Evolutionary conservation across 2,888 invertebrate genomes (phyloP).

Genomic region (Tenthredo distinguenda): DNA sequence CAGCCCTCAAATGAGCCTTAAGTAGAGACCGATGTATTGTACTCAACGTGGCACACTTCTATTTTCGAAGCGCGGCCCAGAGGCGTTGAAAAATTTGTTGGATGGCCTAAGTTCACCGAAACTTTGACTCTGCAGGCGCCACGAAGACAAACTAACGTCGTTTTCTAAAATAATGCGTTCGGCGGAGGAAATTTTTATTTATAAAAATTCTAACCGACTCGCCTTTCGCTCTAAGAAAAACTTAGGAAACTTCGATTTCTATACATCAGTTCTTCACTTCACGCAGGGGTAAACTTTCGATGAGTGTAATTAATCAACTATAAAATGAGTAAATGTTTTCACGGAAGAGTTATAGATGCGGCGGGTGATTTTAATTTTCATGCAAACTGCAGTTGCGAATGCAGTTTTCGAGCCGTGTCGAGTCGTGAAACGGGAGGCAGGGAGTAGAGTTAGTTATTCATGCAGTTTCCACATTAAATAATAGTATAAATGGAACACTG

Average conservation of each 20-base stretch:
- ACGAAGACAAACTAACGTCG: slow-evolving; percentile 48
- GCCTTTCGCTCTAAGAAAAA: neutral
- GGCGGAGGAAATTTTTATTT: neutral
- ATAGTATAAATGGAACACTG: slow-evolving; percentile 8
- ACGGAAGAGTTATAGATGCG: neutral
- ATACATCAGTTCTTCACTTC: neutral
- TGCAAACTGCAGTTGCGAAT: neutral
- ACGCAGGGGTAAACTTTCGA: neutral
- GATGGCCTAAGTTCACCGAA: slow-evolving; percentile 22
- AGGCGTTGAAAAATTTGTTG: slow-evolving; percentile 52
- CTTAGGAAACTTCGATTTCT: neutral
- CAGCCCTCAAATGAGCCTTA: slow-evolving; percentile 65
- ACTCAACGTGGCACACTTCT: slow-evolving; percentile 51
- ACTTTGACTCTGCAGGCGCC: slow-evolving; percentile 35
- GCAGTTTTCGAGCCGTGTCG: neutral
- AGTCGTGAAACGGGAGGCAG: slow-evolving; percentile 1
- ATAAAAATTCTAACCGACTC: neutral
- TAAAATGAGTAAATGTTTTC: neutral
- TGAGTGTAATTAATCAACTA: neutral
- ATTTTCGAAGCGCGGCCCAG: slow-evolving; percentile 41
- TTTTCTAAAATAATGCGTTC: slow-evolving; percentile 11
- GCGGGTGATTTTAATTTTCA: neutral
- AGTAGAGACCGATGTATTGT: slow-evolving; percentile 59
- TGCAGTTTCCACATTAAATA: slow-evolving; percentile 27
- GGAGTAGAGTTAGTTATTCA: neutral